Evolutionary conservation across 2,113 vertebrate species (phyloP), one percentile per base, ranked within the genome.

Genomic region (Poecile atricapillus): DNA sequence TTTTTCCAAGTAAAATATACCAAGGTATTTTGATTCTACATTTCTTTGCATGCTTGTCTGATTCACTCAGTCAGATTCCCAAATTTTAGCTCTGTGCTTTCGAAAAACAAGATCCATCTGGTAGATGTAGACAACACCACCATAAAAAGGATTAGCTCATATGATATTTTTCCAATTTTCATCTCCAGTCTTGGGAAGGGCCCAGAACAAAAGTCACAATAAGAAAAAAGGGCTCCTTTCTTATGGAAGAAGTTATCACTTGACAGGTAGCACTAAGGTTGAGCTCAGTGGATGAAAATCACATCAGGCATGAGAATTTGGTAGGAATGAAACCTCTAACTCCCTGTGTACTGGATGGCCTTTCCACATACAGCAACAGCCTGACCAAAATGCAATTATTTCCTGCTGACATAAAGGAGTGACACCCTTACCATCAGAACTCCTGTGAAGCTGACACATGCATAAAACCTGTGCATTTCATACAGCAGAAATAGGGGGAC

Each of bases 21-120:
- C 6, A 59, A 83, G 21, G 11, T 91, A 58, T 70, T 96, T 91
- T 80, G 28, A 62, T 58, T 86, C 49, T 27, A 55, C 14, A 22
- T 77, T 80, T 80, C 52, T 70, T 67, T 75, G 11, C 24, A 83
- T 21, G 10, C 19, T 67, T 5, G 1, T 33, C 73, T 87, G 52
- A 91, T 83, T 92, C 77, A 93, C n/a, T 41, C 52, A 80, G 7
- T 15, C 20, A 71, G 44, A 37, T 77, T 90, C 71, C 86, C 64
- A 73, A 78, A 92, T 83, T 75, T 77, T 73, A 88, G 9, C 49
- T 81, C 55, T 13, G 8, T 25, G 47, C 27, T 70, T 70, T 49
- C 47, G 58, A 87, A 93, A 94, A 95, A 91, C 52, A 78, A 83
- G 18, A 91, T 76, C 92, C 70, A 71, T 90, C 84, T 95, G 90